phyloP scores from a whole-genome alignment of 2,797 vertebrate genomes.

The Cossypha dichroa region DNA sequence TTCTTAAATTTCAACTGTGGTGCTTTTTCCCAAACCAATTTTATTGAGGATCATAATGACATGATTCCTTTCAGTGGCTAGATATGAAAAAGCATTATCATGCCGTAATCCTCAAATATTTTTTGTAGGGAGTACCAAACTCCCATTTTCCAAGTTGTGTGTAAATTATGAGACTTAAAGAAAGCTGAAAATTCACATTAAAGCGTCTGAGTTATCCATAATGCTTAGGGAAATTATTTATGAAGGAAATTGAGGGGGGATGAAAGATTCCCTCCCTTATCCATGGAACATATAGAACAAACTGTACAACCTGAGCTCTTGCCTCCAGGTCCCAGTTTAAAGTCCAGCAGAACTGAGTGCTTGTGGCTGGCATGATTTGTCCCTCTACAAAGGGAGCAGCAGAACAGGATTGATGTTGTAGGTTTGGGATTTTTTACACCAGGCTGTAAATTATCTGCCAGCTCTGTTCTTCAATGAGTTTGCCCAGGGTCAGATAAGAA shows the following conservation, averaged over 20 bases:
- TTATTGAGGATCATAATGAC: background rate
- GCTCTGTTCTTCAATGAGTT: background rate
- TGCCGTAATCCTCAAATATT: background rate
- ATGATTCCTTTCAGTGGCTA: background rate
- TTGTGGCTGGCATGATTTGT: background rate
- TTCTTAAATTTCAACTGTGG: background rate
- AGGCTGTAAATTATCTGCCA: background rate
- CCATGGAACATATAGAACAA: background rate
- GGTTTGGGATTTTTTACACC: background rate
- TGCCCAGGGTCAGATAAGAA: background rate
- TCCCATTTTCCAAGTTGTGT: background rate
- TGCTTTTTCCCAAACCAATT: background rate
- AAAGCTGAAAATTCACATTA: background rate
- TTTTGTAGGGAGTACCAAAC: background rate
- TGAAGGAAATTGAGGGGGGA: background rate
- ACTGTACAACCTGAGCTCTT: background rate
- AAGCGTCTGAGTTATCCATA: background rate
- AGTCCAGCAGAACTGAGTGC: background rate
- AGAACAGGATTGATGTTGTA: background rate
- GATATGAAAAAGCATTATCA: background rate
- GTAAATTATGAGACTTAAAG: background rate
- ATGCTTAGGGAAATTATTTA: background rate
- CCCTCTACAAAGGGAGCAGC: background rate
- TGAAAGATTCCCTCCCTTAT: background rate
- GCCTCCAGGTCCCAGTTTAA: background rate